These are phyloP conservation scores for Sebastes minor DNA, from an alignment of 2,797 vertebrate species.

Conservation along the genomic window DNA sequence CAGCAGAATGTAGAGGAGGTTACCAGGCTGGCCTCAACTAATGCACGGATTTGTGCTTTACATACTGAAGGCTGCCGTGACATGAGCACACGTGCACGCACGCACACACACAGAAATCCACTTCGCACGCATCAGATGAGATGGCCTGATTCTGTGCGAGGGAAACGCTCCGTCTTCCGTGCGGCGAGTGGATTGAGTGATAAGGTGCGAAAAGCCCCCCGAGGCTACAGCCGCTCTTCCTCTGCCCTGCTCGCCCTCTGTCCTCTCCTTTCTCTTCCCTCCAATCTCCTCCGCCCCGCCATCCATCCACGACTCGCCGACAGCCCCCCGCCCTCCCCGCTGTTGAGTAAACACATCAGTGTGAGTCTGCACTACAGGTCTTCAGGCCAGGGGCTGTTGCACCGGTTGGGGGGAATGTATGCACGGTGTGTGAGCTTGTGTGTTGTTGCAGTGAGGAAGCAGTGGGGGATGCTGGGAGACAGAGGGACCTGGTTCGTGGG, in stretches of 20 bases:
- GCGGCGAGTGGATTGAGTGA: slow-evolving; percentile 51
- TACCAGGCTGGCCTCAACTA: slow-evolving; percentile 14
- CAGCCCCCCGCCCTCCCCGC: not conserved
- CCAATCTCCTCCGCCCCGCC: slow-evolving; percentile 14
- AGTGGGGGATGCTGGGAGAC: not conserved
- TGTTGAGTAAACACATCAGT: slow-evolving; percentile 54
- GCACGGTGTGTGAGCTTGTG: not conserved
- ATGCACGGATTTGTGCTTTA: slow-evolving; percentile 34
- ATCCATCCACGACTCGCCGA: slow-evolving; percentile 1
- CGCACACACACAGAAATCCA: not conserved
- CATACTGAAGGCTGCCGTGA: slow-evolving; percentile 9
- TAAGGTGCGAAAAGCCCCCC: slow-evolving; percentile 54
- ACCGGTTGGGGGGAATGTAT: slow-evolving; percentile 16
- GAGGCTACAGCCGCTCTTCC: slow-evolving; percentile 33
- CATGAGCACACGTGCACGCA: not conserved
- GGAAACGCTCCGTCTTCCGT: slow-evolving; percentile 26
- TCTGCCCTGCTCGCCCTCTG: slow-evolving; percentile 32
- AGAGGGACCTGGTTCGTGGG: slow-evolving; percentile 16
- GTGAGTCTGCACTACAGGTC: slow-evolving; percentile 56
- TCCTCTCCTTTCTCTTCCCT: slow-evolving; percentile 25
- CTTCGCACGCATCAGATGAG: slow-evolving; percentile 27
- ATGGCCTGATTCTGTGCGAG: slow-evolving; percentile 37
- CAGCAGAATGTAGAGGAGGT: slow-evolving; percentile 58
- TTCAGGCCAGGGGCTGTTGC: slow-evolving; percentile 29
- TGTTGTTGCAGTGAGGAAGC: not conserved